Percentiles rank a stretch among this genome's conserved stretches.
These are phyloP conservation scores for Cryptocephalus primarius DNA, from an alignment of 2,888 invertebrate species.

Conservation along the genomic window DNA sequence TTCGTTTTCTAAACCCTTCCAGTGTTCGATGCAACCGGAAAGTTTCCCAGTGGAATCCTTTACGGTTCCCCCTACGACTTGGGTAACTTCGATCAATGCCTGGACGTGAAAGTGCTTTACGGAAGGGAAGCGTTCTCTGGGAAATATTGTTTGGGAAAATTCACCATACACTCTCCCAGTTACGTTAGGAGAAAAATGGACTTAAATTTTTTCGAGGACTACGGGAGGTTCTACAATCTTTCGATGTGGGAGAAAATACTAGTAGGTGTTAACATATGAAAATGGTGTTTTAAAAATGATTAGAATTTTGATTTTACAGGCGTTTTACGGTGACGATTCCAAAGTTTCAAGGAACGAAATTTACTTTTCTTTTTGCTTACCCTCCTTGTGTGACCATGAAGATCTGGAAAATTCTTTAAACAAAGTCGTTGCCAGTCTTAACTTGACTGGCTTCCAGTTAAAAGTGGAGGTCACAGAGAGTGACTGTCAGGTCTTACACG, in stretches of 20 bases:
- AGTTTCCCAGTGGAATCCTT: conserved; percentile 55
- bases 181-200: conserved; percentile 2
- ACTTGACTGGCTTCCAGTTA: conserved; percentile 8
- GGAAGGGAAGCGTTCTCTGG: conserved; percentile 37
- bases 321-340: conserved; percentile 7
- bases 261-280: conserved; percentile 15
- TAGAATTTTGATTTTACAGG: conserved; percentile 6
- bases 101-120: conserved; percentile 29
- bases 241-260: conserved; percentile 19
- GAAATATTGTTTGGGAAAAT: conserved; percentile 53
- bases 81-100: conserved; percentile 62
- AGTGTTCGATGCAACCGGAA: conserved; percentile 65
- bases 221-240: conserved; percentile 14
- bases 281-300: no score
- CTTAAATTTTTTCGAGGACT: conserved; percentile 9
- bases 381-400: conserved; percentile 42
- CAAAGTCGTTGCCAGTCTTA: conserved; percentile 10
- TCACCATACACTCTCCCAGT: conserved; percentile 26
- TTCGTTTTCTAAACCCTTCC: conserved; percentile 5
- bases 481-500: conserved; percentile 11
- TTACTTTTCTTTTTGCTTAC: conserved; percentile 51
- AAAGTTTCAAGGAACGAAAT: conserved; percentile 25
- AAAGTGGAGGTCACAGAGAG: conserved; percentile 9
- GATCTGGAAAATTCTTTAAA: conserved; percentile 37
- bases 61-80: conserved; percentile 56